Base-by-base conservation (phyloP, 2,797 vertebrate genomes). In the Peromyscus nudipes region DNA sequence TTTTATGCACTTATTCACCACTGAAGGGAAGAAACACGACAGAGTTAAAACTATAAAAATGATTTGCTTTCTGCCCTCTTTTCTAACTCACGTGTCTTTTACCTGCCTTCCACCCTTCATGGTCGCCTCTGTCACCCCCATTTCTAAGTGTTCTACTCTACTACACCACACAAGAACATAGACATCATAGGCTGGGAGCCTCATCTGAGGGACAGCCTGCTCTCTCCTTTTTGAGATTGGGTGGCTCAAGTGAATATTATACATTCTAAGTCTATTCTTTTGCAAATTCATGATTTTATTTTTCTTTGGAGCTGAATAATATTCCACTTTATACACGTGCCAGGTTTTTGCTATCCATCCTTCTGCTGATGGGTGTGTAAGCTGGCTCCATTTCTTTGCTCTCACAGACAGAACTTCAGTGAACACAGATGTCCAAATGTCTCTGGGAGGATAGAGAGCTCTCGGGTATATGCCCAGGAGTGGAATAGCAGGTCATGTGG, bases 91-190 rank as follows among this genome's bases (percentile, higher is more conserved):
- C 0, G 43, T n/a, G 31, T 23, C 64, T 13, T 52, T 52, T 8
- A 3, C 19, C 62, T 10, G 17, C 17, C 4, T 34, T 4, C 62
- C 6, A 49, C 17, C 82, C 10, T 1, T 43, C 10, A 23, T 40
- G 10, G 27, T 46, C 57, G 7, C 40, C 40, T 60, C 19, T 40
- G 7, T 43, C 0, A 10, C 27, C 60, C 19, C 49, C 12, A 2
- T 8, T 49, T 67, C 62, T 8, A 52, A 52, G 1, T 21, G 29
- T 52, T 19, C 1, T 21, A 34, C 76, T 19, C 1, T 21, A 34
- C 76, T 52, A 1, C 4, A 23, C 62, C 3, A 4, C 43, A 67
- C 0, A 6, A 67, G 19, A 12, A 2, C 46, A 27, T 40, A 14
- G 4, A 52, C 1, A 1, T 67, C 64, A 16, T 4, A 85, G 31